Percentiles rank a stretch among this genome's conserved stretches.
Conservation (phyloP, 2,797 vertebrate species). For the Telmatherina bonti region DNA sequence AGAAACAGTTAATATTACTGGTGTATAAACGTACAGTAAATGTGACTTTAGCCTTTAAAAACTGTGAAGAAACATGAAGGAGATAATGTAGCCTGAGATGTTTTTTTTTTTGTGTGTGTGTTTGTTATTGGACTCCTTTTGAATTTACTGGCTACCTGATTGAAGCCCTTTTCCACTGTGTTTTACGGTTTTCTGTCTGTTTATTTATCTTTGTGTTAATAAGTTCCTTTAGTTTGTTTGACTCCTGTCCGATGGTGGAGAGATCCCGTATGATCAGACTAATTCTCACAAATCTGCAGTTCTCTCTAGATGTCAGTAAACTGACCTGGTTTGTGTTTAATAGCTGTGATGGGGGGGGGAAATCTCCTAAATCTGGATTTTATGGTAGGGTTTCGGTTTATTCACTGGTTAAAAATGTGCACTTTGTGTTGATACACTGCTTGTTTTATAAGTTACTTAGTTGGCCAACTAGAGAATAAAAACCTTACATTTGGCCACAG, state of each 20-base stretch:
- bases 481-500: too few species aligned
- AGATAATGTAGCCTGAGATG: not conserved
- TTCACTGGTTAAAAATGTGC: not conserved
- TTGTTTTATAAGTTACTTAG: not conserved
- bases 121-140: not conserved
- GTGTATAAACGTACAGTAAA: not conserved
- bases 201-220: not conserved
- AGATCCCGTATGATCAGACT: not conserved
- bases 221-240: not conserved
- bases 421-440: not conserved
- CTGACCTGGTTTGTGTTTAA: not conserved
- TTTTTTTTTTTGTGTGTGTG: not conserved
- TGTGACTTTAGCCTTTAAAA: conserved; percentile 2
- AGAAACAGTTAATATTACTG: not conserved
- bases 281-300: not conserved
- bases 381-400: not conserved
- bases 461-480: not conserved
- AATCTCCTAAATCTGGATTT: not conserved
- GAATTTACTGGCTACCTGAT: not conserved
- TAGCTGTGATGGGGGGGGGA: not conserved
- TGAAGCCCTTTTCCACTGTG: not conserved
- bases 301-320: not conserved
- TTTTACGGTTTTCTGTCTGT: not conserved
- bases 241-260: not conserved
- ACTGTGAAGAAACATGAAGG: not conserved